Evolutionary conservation across 2,113 vertebrate genomes (phyloP).

Genomic region (Ciconia maguari): DNA sequence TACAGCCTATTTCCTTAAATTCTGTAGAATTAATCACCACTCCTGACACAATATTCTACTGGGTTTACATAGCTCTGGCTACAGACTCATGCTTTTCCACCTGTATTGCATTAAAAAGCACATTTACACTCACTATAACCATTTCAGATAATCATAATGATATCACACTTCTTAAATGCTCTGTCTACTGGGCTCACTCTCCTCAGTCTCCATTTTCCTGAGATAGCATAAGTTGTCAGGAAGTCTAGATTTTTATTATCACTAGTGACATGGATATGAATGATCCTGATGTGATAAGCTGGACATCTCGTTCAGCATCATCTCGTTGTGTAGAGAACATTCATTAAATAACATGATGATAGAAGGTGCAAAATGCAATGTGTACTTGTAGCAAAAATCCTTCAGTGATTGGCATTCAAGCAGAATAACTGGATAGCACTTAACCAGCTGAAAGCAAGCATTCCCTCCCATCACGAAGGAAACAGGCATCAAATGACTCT

Average conservation of each 20-base stretch:
- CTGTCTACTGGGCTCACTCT: fast-evolving
- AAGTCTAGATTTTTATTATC: slow-evolving; percentile 33
- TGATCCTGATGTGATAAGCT: slow-evolving; percentile 1
- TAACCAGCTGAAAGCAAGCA: neutral
- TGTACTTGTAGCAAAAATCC: neutral
- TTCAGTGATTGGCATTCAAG: neutral
- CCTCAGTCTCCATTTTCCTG: neutral
- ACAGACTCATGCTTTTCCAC: neutral
- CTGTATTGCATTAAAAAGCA: neutral
- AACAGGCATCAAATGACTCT: neutral
- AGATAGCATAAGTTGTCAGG: neutral
- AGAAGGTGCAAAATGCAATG: neutral
- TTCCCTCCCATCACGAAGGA: neutral
- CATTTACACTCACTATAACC: neutral
- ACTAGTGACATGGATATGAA: neutral
- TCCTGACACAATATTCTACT: neutral
- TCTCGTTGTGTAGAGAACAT: neutral
- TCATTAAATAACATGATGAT: neutral
- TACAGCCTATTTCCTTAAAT: neutral
- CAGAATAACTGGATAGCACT: slow-evolving; percentile 9
- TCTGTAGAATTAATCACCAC: neutral
- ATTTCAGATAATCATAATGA: neutral
- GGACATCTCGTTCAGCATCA: slow-evolving; percentile 1
- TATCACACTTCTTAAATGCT: neutral
- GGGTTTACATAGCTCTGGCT: neutral